These are phyloP conservation scores for Halcyon malimbica DNA, from an alignment of 2,113 vertebrate species.

Conservation along the genomic window DNA sequence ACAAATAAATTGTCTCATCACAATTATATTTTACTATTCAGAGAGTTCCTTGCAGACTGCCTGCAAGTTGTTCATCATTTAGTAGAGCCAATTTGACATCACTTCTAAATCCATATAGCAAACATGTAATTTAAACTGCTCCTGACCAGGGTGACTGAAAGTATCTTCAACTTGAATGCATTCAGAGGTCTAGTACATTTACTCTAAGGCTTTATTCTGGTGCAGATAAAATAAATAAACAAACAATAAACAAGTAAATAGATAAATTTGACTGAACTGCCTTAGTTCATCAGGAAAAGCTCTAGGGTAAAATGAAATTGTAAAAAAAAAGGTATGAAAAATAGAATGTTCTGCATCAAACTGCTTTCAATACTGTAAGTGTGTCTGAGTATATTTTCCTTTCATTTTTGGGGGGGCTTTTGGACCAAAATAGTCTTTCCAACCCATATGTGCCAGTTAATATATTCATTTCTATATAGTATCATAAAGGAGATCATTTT, in stretches of 20 bases:
- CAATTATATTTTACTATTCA: not conserved
- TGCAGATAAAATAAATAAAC: not conserved
- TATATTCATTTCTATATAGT: not conserved
- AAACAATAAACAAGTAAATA: not conserved
- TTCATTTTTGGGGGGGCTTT: not conserved
- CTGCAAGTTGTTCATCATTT: constrained; percentile 11
- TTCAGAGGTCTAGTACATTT: not conserved
- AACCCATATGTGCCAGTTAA: not conserved
- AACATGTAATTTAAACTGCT: not conserved
- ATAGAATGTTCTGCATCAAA: not conserved
- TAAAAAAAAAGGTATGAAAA: not conserved
- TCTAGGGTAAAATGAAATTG: not conserved
- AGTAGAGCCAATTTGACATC: not conserved
- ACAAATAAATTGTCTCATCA: constrained; percentile 26
- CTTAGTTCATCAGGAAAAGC: not conserved
- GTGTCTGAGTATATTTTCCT: not conserved
- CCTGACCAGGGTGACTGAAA: not conserved
- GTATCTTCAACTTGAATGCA: not conserved
- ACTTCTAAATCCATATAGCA: not conserved
- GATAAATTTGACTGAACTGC: not conserved
- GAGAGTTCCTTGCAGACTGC: not conserved
- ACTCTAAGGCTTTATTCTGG: not conserved
- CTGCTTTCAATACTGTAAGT: not conserved
- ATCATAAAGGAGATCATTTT: constrained; percentile 4
- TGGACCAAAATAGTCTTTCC: not conserved